Conservation (phyloP, 2,113 vertebrate species). For the Cranoglanis bouderius region DNA sequence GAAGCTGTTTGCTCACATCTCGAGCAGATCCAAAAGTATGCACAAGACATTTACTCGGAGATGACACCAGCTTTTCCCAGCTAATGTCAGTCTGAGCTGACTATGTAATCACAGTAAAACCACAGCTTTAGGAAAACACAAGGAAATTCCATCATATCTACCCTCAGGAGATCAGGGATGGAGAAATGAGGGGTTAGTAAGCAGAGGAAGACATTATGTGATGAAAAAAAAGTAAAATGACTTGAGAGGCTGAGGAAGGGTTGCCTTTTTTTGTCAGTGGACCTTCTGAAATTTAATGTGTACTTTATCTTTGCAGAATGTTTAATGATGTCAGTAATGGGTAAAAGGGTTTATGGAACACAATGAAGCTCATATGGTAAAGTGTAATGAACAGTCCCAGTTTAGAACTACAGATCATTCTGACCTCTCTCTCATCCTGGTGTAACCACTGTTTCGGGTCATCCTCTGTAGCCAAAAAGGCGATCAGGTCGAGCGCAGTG, state of each 20-base stretch:
- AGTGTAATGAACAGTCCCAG: neutral
- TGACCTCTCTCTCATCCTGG: constrained; percentile 96
- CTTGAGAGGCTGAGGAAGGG: neutral
- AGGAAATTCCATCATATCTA: constrained; percentile 47
- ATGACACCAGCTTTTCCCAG: constrained; percentile 61
- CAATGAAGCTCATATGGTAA: neutral
- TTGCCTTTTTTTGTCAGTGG: neutral
- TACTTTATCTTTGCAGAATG: neutral
- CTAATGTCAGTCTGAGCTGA: constrained; percentile 48
- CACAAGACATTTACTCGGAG: constrained; percentile 60
- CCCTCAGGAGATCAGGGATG: constrained; percentile 37
- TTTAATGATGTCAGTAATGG: neutral
- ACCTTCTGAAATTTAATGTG: neutral
- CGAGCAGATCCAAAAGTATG: constrained; percentile 60
- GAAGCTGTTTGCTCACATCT: constrained; percentile 59
- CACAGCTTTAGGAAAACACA: constrained; percentile 47
- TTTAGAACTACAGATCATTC: constrained; percentile 11
- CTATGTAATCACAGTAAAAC: constrained; percentile 63
- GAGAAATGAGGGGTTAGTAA: constrained; percentile 6
- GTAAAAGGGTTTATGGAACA: neutral
- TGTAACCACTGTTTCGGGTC: constrained; percentile 98
- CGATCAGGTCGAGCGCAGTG: constrained; percentile 94
- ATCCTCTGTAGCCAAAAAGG: constrained; percentile 93
- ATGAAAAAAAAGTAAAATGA: neutral
- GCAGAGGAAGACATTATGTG: constrained; percentile 15